Conservation (phyloP, 2,888 invertebrate species). For the Agrochola litura region DNA sequence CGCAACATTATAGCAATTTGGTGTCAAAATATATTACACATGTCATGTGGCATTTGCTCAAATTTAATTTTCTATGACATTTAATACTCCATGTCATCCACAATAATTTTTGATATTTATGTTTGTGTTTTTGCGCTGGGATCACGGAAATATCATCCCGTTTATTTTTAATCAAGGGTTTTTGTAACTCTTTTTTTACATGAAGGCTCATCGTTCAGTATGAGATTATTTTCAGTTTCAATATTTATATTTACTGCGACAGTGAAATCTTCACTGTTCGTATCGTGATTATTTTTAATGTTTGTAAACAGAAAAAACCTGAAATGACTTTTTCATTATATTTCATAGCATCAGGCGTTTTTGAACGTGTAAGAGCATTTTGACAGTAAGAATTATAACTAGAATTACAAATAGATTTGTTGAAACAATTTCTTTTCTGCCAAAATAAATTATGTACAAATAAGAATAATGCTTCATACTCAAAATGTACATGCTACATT, state of each 20-base stretch:
- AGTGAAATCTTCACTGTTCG: neutral
- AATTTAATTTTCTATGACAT: slow-evolving; percentile 66
- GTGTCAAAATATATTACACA: slow-evolving; percentile 67
- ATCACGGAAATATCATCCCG: slow-evolving; percentile 66
- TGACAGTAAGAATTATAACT: slow-evolving; percentile 26
- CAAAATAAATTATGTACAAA: slow-evolving; percentile 19
- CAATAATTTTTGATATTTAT: slow-evolving; percentile 59
- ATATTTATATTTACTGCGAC: slow-evolving; percentile 25
- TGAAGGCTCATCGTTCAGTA: slow-evolving; percentile 10
- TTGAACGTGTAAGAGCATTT: slow-evolving; percentile 25
- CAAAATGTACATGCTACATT: slow-evolving; percentile 1
- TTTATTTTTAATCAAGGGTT: slow-evolving; percentile 50
- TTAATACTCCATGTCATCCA: slow-evolving; percentile 58
- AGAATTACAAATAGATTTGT: slow-evolving; percentile 13
- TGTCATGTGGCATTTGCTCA: slow-evolving; percentile 64
- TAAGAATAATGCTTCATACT: slow-evolving; percentile 8
- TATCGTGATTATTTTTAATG: slow-evolving; percentile 10
- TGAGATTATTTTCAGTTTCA: slow-evolving; percentile 37
- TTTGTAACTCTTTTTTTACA: neutral
- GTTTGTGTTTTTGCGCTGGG: slow-evolving; percentile 58
- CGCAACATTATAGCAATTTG: slow-evolving; percentile 63
- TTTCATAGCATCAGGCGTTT: slow-evolving; percentile 6
- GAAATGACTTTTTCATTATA: slow-evolving; percentile 8
- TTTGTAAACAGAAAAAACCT: slow-evolving; percentile 35
- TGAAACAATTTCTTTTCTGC: slow-evolving; percentile 17